Evolutionary conservation across 2,888 invertebrate species (phyloP).

Genomic region (Ecdyonurus torrentis): DNA sequence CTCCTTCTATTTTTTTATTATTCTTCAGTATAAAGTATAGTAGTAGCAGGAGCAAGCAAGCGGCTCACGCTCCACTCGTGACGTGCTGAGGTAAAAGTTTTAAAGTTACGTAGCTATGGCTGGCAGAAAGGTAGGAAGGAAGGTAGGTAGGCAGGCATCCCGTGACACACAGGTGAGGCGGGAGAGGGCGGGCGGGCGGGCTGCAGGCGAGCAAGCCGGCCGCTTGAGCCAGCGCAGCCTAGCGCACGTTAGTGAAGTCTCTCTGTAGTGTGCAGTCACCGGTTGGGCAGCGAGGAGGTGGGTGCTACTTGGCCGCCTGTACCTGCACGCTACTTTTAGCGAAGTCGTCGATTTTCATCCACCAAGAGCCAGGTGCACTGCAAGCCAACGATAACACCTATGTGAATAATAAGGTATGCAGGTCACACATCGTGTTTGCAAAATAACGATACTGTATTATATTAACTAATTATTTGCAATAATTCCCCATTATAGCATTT

Average conservation of each 20-base stretch:
- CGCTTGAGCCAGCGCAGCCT: too few species aligned
- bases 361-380: background rate
- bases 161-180: background rate
- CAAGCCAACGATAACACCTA: too few species aligned
- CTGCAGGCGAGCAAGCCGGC: too few species aligned
- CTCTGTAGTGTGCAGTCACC: background rate
- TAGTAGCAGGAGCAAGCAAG: background rate
- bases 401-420: background rate
- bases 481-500: too few species aligned
- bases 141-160: background rate
- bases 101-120: background rate
- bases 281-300: background rate
- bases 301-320: background rate
- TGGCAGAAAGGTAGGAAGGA: background rate
- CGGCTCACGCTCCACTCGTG: background rate
- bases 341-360: background rate
- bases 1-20: background rate
- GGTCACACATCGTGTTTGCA: too few species aligned
- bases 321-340: background rate
- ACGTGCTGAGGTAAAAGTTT: background rate
- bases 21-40: background rate
- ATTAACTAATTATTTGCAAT: too few species aligned
- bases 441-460: too few species aligned
- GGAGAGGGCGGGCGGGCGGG: background rate
- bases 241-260: too few species aligned